A percentile compares a stretch with the other conserved stretches of the same genome.
Conservation (phyloP, 2,797 vertebrate species). For the Pantherophis vulpinus region DNA sequence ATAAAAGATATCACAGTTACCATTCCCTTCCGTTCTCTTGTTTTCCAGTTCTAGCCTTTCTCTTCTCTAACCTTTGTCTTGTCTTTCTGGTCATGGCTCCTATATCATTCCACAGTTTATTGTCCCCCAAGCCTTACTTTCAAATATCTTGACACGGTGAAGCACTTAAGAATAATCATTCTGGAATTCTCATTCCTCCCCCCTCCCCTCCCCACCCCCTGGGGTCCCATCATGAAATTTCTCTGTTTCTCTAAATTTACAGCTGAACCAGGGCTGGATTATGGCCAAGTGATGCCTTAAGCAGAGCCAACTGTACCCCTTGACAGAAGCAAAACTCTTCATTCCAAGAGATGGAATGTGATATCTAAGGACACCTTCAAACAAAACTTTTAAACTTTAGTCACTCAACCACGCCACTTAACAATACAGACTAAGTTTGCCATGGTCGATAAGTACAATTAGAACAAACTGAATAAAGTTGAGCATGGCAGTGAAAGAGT, state of each 20-base stretch:
- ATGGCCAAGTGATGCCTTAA: neutral
- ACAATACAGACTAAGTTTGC: neutral
- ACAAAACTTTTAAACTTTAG: neutral
- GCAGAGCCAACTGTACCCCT: neutral
- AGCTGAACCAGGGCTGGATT: neutral
- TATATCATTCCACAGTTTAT: neutral
- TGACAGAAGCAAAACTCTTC: neutral
- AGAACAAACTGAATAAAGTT: neutral
- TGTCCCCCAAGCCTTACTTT: neutral
- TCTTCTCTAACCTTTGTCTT: neutral
- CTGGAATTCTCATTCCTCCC: conserved; percentile 34
- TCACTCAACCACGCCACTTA: neutral
- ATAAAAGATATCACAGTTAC: neutral
- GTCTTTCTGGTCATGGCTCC: neutral
- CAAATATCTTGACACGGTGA: neutral
- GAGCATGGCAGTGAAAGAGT: neutral
- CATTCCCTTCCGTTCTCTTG: neutral
- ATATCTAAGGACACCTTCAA: neutral
- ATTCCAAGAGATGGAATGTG: neutral
- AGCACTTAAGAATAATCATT: neutral
- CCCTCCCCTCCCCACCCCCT: conserved; percentile 23
- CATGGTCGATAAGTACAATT: neutral
- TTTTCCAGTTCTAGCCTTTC: neutral
- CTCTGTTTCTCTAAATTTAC: conserved; percentile 47
- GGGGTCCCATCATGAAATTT: conserved; percentile 30